A percentile compares a stretch with the other conserved stretches of the same genome.
These are phyloP conservation scores for Sylvicola cinctus DNA, from an alignment of 2,888 invertebrate genomes.

Conservation along the genomic window DNA sequence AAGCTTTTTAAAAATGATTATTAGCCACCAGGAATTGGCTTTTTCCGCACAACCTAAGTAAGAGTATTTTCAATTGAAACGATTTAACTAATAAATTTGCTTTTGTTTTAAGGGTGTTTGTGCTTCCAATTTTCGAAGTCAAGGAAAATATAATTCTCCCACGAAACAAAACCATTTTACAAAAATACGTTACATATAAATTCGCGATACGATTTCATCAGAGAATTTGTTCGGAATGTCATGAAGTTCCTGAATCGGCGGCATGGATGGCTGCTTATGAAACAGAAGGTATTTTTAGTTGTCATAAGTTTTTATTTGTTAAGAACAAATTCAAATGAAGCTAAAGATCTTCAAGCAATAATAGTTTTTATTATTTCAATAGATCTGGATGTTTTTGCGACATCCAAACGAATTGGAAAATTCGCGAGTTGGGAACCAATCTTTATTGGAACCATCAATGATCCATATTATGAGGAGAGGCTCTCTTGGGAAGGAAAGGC, in stretches of 20 bases:
- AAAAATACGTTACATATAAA: conserved; percentile 8
- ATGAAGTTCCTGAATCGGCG: conserved; percentile 11
- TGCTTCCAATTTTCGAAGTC: conserved; percentile 66
- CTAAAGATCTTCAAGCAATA: no score
- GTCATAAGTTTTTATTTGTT: no score
- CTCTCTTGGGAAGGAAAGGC: conserved; percentile 84
- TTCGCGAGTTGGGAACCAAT: conserved; percentile 77
- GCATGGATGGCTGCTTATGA: conserved; percentile 8
- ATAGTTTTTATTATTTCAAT: no score
- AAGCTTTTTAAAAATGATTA: conserved; percentile 62
- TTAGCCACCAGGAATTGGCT: conserved; percentile 36
- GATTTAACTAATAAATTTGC: no score
- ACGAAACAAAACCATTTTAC: conserved; percentile 12
- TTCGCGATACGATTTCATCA: conserved; percentile 13
- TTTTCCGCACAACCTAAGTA: conserved; percentile 4
- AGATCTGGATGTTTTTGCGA: conserved; percentile 47
- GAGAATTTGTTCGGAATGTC: conserved; percentile 12
- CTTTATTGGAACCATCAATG: conserved; percentile 72
- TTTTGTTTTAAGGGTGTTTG: conserved; percentile 42
- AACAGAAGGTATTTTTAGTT: conserved; percentile 9
- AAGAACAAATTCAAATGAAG: no score
- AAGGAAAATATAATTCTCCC: conserved; percentile 18
- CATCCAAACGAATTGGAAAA: conserved; percentile 46
- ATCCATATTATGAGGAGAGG: conserved; percentile 72
- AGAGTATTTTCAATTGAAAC: no score